Conservation (phyloP, 2,888 invertebrate genomes). For the Metallyticus violacea region DNA sequence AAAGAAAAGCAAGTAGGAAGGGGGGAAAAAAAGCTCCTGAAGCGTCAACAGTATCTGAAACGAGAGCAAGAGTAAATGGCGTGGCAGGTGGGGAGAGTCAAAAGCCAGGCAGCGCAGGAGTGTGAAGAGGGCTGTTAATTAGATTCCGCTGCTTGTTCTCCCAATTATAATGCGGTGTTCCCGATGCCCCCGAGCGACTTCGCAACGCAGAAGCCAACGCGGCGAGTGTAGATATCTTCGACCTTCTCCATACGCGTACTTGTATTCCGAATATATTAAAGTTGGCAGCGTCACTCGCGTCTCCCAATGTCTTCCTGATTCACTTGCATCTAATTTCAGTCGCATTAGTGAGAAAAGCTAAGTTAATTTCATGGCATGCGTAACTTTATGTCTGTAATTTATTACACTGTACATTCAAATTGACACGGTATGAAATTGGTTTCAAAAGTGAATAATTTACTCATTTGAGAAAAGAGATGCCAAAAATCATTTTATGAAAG, state of each 20-base stretch:
- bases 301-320: no score
- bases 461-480: no score
- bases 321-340: no score
- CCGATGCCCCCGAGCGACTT: background rate
- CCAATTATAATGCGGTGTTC: constrained; percentile 3
- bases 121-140: background rate
- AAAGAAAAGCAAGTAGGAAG: background rate
- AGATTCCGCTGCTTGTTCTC: background rate
- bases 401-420: no score
- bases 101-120: background rate
- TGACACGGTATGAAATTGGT: no score
- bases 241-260: background rate
- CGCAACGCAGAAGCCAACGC: background rate
- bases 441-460: no score
- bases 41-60: background rate
- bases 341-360: no score
- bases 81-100: background rate
- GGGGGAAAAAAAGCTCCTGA: background rate
- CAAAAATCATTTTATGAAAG: no score
- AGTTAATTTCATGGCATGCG: no score
- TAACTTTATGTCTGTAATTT: no score
- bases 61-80: background rate
- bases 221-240: background rate
- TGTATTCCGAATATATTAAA: no score
- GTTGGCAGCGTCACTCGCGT: no score